phyloP scores from a whole-genome alignment of 1,140 invertebrate genomes.

The Megalopta genalis region DNA sequence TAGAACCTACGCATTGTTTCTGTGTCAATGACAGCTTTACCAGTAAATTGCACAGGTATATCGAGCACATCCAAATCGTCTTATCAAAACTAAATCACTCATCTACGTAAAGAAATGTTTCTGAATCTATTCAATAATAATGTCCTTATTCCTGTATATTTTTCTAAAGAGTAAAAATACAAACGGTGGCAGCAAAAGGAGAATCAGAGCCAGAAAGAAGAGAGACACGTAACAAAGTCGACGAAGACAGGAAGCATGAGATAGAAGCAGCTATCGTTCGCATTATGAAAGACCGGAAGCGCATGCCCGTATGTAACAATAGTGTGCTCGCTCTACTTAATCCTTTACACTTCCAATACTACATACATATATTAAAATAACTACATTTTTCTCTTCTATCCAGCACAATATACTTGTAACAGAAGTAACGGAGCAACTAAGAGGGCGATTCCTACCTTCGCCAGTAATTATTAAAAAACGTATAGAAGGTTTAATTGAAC shows the following conservation, averaged over 20 bases:
- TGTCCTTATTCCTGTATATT: constrained; percentile 31
- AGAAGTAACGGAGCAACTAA: constrained; percentile 98
- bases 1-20: constrained; percentile 95
- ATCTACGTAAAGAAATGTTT: not conserved
- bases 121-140: constrained; percentile 1
- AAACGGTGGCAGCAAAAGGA: constrained; percentile 97
- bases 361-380: not conserved
- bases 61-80: not conserved
- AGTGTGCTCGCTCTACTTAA: not conserved
- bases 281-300: constrained; percentile 99
- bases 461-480: constrained; percentile 99
- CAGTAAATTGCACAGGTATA: constrained; percentile 95
- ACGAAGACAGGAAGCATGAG: constrained; percentile 99
- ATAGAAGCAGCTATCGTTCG: constrained; percentile 99
- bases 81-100: not conserved
- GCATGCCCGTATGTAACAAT: constrained; percentile 86
- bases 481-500: constrained; percentile 99
- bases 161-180: constrained; percentile 90
- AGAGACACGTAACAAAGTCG: constrained; percentile 98
- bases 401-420: constrained; percentile 96
- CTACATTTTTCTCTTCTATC: constrained; percentile 50
- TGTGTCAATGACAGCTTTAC: constrained; percentile 98
- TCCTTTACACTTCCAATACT: no score
- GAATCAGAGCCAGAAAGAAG: constrained; percentile 99
- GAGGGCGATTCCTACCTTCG: constrained; percentile 97